Evolutionary conservation across 2,888 invertebrate species (phyloP), one percentile per base, ranked within the genome.

Genomic region (Hedychridium roseum): DNA sequence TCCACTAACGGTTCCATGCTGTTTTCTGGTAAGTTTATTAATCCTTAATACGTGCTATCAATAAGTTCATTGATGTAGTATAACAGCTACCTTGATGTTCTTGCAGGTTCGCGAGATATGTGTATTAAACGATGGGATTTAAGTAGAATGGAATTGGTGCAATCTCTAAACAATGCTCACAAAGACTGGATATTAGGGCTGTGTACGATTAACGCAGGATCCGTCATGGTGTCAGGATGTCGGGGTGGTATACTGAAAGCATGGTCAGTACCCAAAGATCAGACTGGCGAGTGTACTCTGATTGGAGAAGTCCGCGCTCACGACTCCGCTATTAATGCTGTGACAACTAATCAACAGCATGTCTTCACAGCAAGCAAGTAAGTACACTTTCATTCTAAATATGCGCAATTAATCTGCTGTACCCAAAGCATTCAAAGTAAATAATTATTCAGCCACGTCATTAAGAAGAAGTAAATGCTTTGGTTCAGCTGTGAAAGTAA

Each of bases 41-140:
- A 16, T 12, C 4, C 15, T n/a, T 5, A 12, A 5, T 12, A 39
- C 2, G 17, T 20, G 20, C n/a, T n/a, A n/a, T n/a, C n/a, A n/a
- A n/a, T n/a, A n/a, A n/a, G n/a, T n/a, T n/a, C n/a, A n/a, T n/a
- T n/a, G n/a, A n/a, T n/a, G n/a, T n/a, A n/a, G n/a, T 21, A 38
- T 21, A 7, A 21, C 23, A 2, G 2, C 9, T 23, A 14, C 3
- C 3, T 21, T 43, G n/a, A n/a, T n/a, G 2, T 15, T 39, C 35
- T 26, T 43, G 7, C 34, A 78, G 78, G 92, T 27, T 92, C 92
- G 3, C 80, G 94, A 34, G 94, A 94, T 79, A 89, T 88, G 78
- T 90, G 91, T 73, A 88, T 94, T 75, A 93, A 93, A 80, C 88
- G 91, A 64, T 93, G 92, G 92, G 87, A 88, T 68, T 80, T 92